Evolutionary conservation across 1,140 invertebrate species (phyloP).

Genomic region (Drosophila pallidifrons): DNA sequence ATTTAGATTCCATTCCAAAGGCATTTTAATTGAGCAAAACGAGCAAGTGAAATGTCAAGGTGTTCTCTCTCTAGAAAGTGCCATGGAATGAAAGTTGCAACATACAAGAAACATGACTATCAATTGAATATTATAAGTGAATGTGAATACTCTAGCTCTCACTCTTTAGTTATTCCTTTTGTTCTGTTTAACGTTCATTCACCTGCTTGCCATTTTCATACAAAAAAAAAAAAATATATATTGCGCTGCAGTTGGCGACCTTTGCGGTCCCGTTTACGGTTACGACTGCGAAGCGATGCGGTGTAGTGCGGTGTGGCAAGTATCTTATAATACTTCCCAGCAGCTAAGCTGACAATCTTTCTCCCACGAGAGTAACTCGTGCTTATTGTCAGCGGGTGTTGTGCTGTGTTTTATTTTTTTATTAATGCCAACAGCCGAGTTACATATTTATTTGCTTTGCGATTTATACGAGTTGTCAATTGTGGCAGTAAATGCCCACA

Average conservation of each 20-base stretch:
- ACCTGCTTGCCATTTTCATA: conserved; percentile 33
- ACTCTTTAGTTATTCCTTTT: conserved; percentile 1
- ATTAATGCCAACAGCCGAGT: conserved; percentile 27
- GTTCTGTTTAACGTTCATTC: conserved; percentile 43
- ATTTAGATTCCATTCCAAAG: conserved; percentile 68
- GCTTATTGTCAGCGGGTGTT: conserved; percentile 19
- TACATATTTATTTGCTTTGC: conserved; percentile 21
- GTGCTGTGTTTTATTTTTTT: conserved; percentile 16
- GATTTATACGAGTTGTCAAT: conserved; percentile 59
- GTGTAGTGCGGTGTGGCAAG: not conserved
- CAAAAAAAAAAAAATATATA: not conserved
- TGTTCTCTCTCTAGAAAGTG: conserved; percentile 4
- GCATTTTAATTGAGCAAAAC: conserved; percentile 73
- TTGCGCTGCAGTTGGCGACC: conserved; percentile 24
- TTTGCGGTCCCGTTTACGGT: conserved; percentile 47
- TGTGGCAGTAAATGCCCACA: conserved; percentile 45
- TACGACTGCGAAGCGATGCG: not conserved
- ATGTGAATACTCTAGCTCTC: not conserved
- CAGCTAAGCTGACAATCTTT: not conserved
- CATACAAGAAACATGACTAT: not conserved
- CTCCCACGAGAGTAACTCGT: conserved; percentile 34
- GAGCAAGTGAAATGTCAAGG: conserved; percentile 49
- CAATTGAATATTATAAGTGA: not conserved
- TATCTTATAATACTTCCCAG: conserved; percentile 26
- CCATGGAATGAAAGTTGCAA: not conserved